Percentiles rank a stretch among this genome's conserved stretches.
phyloP scores from a whole-genome alignment of 92 coral and sea anemone species.

The Paramuricea clavata region DNA sequence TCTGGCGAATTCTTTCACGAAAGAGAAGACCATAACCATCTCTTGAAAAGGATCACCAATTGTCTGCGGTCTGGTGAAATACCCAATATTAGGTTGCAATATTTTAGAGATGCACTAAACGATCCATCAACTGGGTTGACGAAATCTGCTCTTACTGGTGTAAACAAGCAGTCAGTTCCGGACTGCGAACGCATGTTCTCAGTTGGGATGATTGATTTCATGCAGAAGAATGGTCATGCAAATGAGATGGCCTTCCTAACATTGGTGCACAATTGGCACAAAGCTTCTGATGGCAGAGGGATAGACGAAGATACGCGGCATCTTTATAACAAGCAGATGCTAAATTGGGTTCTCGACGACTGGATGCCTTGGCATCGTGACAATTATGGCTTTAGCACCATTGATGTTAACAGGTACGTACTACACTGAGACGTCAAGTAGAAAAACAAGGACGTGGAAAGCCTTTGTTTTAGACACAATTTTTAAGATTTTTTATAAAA shows the following conservation, averaged over 20 bases:
- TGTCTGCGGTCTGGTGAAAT: constrained; percentile 42
- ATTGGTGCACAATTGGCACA: constrained; percentile 56
- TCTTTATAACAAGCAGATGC: constrained; percentile 24
- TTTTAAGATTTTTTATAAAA: too few relatives aligned
- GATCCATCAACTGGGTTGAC: constrained; percentile 63
- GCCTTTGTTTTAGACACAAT: not conserved
- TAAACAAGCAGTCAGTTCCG: constrained; percentile 62
- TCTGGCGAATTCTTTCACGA: constrained; percentile 18
- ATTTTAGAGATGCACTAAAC: constrained; percentile 47
- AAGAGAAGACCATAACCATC: constrained; percentile 59
- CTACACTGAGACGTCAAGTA: not conserved
- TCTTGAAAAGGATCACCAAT: constrained; percentile 48
- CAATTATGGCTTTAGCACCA: constrained; percentile 35
- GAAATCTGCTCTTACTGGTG: constrained; percentile 55
- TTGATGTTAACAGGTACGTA: constrained; percentile 62
- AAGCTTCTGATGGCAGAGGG: constrained; percentile 69
- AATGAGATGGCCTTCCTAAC: constrained; percentile 10
- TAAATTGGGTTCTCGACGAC: constrained; percentile 59
- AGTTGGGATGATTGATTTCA: constrained; percentile 25
- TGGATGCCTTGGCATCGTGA: constrained; percentile 70
- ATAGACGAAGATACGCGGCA: constrained; percentile 33
- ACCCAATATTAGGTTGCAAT: constrained; percentile 21
- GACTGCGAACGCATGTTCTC: constrained; percentile 57
- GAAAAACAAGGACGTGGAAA: too few relatives aligned
- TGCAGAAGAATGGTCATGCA: constrained; percentile 41